Conservation (phyloP, 2,113 vertebrate genomes). For the Archocentrus centrarchus region DNA sequence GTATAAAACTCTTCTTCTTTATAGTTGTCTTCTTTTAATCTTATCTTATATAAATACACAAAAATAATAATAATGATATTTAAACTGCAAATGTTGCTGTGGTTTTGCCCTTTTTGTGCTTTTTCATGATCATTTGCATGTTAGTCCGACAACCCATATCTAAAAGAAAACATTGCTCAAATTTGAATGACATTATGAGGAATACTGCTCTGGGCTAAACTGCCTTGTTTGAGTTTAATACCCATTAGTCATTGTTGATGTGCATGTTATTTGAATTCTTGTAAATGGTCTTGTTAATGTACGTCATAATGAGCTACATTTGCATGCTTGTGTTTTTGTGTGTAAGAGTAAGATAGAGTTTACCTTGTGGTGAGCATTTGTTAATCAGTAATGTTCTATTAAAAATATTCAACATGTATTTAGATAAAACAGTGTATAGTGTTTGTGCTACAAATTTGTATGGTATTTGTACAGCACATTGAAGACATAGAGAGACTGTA, state of each 20-base stretch:
- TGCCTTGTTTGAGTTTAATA: neutral
- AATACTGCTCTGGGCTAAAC: neutral
- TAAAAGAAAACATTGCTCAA: neutral
- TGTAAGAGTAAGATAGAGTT: neutral
- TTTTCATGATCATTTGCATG: neutral
- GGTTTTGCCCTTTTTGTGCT: neutral
- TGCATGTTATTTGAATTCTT: neutral
- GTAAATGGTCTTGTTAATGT: neutral
- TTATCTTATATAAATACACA: neutral
- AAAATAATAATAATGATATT: neutral
- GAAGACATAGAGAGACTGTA: too few species aligned
- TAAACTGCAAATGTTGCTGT: neutral
- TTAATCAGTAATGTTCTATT: neutral
- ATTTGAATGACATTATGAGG: conserved; percentile 2
- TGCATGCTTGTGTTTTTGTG: neutral
- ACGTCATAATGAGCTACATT: neutral
- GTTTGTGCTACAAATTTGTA: neutral
- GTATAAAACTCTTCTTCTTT: too few species aligned
- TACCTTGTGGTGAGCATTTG: neutral
- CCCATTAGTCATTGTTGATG: neutral
- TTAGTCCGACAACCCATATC: neutral
- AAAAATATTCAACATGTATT: too few species aligned
- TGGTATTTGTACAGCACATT: too few species aligned
- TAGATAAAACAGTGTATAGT: neutral
- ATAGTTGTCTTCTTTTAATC: too few species aligned